Base-by-base conservation (phyloP, 2,888 invertebrate species). In the Petrophora chlorosata region DNA sequence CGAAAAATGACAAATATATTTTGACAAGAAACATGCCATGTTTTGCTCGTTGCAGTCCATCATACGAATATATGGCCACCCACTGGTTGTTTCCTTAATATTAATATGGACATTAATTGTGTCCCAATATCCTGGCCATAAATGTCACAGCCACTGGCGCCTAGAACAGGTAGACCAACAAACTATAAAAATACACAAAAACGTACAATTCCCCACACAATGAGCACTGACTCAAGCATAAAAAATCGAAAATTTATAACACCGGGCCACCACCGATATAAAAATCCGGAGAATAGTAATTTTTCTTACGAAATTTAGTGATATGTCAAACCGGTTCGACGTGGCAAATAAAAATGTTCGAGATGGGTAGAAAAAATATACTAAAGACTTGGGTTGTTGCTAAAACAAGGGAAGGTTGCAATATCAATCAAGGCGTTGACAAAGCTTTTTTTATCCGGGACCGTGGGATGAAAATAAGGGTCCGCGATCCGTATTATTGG, bases 351-450 rank as follows among this genome's bases (percentile, higher is more conserved):
- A 88, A 90, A 89, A 87, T 82, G 80, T 85, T 85, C 77, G 76
- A 79, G 67, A 60, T 66, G 68, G 67, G 70, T 67, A 59, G 67
- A 74, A 79, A 83, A 86, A 88, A 82, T 60, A 63, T 70, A 67
- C 64, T 68, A 71, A 75, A 70, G 75, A 67, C 75, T 77, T 68
- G 81, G 85, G 85, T 82, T 86, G 85, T 85, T 86, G 87, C 87
- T 89, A 89, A 90, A 90, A 90, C 90, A 90, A 89, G 87, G 82
- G 76, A 87, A 80, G 85, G 85, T 86, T 83, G 78, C 82, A 84
- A 76, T 87, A 89, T 89, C 89, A 86, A 89, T 88, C 88, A 90
- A 86, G 79, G 82, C 83, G 87, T 84, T 87, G 87, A 88, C 87
- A 89, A 87, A 87, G 85, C 64, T 64, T 78, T 85, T 85, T 86